A percentile compares a stretch with the other conserved stretches of the same genome.
Evolutionary conservation across 2,888 invertebrate species (phyloP).

Genomic region (Lacanobia oleracea): DNA sequence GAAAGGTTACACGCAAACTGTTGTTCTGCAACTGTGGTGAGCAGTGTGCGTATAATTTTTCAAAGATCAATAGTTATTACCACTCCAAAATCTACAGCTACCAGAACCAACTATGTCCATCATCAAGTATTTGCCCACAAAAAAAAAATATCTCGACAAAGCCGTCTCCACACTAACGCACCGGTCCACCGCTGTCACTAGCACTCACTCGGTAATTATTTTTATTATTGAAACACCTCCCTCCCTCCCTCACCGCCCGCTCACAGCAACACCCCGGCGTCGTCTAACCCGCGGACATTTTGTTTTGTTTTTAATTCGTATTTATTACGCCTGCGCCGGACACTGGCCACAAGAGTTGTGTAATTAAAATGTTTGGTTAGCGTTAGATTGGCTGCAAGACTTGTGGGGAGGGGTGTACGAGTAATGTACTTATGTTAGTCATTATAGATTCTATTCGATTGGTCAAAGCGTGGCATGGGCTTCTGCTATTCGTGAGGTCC

Average conservation of each 20-base stretch:
- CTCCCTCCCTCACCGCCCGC: constrained; percentile 42
- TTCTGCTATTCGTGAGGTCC: background rate
- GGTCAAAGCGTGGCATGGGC: background rate
- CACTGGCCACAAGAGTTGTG: constrained; percentile 48
- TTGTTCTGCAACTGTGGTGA: too few relatives aligned
- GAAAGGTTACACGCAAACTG: too few relatives aligned
- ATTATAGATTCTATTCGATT: too few relatives aligned
- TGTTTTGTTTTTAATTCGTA: constrained; percentile 75
- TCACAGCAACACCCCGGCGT: constrained; percentile 38
- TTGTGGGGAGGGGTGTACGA: constrained; percentile 39
- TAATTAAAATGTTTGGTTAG: constrained; percentile 55
- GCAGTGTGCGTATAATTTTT: too few relatives aligned
- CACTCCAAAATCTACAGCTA: too few relatives aligned
- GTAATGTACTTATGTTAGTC: background rate
- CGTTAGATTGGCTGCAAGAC: constrained; percentile 50
- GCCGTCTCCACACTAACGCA: constrained; percentile 66
- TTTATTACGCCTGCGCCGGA: constrained; percentile 69
- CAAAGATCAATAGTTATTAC: too few relatives aligned
- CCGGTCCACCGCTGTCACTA: constrained; percentile 74
- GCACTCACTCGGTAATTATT: constrained; percentile 84
- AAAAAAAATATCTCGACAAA: constrained; percentile 26
- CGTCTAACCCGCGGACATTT: constrained; percentile 56
- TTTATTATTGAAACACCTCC: constrained; percentile 74
- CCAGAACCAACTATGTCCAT: too few relatives aligned
- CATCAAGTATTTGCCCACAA: background rate